A percentile compares a stretch with the other conserved stretches of the same genome.
These are phyloP conservation scores for Enteromius mattozi DNA, from an alignment of 2,797 vertebrate species.

Conservation along the genomic window DNA sequence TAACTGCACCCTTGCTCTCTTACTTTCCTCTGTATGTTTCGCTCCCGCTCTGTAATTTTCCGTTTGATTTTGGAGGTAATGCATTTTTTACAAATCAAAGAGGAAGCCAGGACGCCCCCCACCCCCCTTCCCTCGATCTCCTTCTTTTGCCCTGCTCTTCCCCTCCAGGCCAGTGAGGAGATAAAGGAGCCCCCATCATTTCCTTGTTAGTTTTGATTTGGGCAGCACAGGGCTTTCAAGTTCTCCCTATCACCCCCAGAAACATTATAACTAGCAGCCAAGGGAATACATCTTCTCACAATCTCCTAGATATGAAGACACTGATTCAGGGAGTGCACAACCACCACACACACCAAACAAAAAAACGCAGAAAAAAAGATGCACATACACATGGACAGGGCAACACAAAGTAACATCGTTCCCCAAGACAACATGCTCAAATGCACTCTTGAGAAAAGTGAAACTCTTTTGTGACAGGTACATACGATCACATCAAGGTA, in stretches of 20 bases:
- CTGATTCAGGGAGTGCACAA: conserved; percentile 70
- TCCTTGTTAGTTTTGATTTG: conserved; percentile 98
- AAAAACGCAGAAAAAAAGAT: conserved; percentile 30
- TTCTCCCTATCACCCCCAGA: conserved; percentile 95
- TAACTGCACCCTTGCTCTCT: conserved; percentile 54
- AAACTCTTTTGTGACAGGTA: conserved; percentile 18
- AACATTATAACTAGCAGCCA: conserved; percentile 98
- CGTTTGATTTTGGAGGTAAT: conserved; percentile 93
- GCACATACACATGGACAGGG: conserved; percentile 63
- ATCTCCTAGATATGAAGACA: conserved; percentile 73
- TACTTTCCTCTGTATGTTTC: conserved; percentile 72
- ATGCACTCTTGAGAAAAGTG: conserved; percentile 10
- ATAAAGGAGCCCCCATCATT: conserved; percentile 91
- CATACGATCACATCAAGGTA: background rate
- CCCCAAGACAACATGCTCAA: conserved; percentile 2
- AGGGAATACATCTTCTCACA: conserved; percentile 84
- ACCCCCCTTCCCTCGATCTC: conserved; percentile 66
- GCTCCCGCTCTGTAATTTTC: conserved; percentile 85
- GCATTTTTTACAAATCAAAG: conserved; percentile 94
- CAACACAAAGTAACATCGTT: conserved; percentile 52
- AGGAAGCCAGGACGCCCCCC: conserved; percentile 79
- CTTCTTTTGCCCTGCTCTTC: conserved; percentile 69
- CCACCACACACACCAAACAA: conserved; percentile 45
- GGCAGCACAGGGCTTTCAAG: conserved; percentile 93
- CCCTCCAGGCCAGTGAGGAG: conserved; percentile 85